A percentile compares a stretch with the other conserved stretches of the same genome.
These are phyloP conservation scores for Indri indri DNA, from an alignment of 2,113 vertebrate species.

Conservation along the genomic window DNA sequence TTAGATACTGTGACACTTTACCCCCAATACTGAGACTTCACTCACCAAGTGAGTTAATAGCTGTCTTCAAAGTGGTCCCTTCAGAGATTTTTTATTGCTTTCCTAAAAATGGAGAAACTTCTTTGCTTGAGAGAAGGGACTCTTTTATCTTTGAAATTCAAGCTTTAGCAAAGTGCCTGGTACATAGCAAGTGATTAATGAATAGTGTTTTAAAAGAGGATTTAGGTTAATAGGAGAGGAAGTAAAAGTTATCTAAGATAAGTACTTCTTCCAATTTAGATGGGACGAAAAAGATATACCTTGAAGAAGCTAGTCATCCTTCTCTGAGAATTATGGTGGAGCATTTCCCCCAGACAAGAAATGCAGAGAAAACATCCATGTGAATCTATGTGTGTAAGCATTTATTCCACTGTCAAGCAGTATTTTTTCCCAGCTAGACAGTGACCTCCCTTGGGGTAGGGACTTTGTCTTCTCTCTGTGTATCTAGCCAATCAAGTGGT, in stretches of 20 bases:
- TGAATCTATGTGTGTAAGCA: neutral
- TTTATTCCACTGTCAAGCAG: neutral
- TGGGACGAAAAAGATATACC: neutral
- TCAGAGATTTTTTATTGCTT: slow-evolving; percentile 36
- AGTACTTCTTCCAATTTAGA: neutral
- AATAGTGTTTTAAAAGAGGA: neutral
- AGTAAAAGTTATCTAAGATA: neutral
- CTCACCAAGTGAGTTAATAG: slow-evolving; percentile 10
- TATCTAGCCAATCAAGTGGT: neutral
- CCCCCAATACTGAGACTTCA: slow-evolving; percentile 3
- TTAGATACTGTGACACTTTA: neutral
- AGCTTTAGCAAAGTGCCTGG: slow-evolving; percentile 20
- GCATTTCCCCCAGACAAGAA: neutral
- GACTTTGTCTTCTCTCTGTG: neutral
- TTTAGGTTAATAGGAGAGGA: neutral
- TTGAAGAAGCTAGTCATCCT: neutral
- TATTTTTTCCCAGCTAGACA: neutral
- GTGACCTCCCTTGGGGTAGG: neutral
- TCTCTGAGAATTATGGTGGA: neutral
- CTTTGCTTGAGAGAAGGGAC: slow-evolving; percentile 35
- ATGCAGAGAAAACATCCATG: neutral
- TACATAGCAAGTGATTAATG: neutral
- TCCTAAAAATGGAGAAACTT: neutral
- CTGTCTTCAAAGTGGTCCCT: neutral
- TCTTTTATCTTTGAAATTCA: slow-evolving; percentile 39